Conservation (phyloP, 2,113 vertebrate species). For the Gila orcuttii region DNA sequence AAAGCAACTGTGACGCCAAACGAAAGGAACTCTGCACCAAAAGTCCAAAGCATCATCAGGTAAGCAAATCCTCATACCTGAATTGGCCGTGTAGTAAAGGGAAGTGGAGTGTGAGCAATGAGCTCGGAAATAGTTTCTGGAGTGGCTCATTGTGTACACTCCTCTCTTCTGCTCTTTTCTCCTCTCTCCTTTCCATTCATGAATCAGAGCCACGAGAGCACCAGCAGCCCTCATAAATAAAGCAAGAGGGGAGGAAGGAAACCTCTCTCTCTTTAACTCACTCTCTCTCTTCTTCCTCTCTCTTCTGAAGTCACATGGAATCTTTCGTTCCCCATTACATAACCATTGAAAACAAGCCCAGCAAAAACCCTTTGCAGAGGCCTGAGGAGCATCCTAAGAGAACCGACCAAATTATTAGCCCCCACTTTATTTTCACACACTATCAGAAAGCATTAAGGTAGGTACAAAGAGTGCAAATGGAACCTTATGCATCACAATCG, state of each 20-base stretch:
- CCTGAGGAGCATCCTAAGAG: slow-evolving; percentile 51
- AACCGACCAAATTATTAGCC: slow-evolving; percentile 10
- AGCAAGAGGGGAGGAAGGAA: slow-evolving; percentile 64
- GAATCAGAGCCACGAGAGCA: slow-evolving; percentile 76
- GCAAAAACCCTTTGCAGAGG: slow-evolving; percentile 61
- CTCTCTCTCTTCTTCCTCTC: slow-evolving; percentile 57
- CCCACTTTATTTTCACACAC: slow-evolving; percentile 9
- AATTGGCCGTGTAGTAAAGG: not conserved
- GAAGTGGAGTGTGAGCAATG: not conserved
- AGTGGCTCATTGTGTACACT: not conserved
- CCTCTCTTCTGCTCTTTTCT: not conserved
- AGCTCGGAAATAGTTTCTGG: not conserved
- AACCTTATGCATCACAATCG: slow-evolving; percentile 17
- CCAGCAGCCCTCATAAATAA: slow-evolving; percentile 78
- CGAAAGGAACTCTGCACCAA: not conserved
- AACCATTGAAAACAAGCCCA: slow-evolving; percentile 57
- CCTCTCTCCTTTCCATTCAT: slow-evolving; percentile 74
- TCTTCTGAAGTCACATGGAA: slow-evolving; percentile 72
- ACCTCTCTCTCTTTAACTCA: slow-evolving; percentile 17
- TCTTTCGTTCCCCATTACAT: slow-evolving; percentile 67
- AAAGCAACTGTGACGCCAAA: not conserved
- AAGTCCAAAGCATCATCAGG: not conserved
- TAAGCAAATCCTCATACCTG: not conserved
- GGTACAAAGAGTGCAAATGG: slow-evolving; percentile 22
- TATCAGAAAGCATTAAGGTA: not conserved